Base-by-base conservation (phyloP, 2,888 invertebrate species). In the Xanthorhoe spadicearia region DNA sequence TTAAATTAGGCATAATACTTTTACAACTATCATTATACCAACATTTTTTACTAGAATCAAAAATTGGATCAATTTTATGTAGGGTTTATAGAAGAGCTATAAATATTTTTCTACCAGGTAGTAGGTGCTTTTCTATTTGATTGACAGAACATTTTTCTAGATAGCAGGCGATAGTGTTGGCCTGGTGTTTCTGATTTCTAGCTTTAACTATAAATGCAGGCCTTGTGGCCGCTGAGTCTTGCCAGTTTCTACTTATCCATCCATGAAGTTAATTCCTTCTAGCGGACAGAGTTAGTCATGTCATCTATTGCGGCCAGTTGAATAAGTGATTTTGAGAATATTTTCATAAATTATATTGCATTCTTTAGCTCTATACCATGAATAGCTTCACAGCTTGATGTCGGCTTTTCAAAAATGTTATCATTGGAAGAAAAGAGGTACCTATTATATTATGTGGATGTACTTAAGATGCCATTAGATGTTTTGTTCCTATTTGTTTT, bases 321-420 rank as follows among this genome's bases (percentile, higher is more conserved):
- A 82, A 83, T 81, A 83, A 83, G 80, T 84, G 83, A 80, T 84
- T 83, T 84, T 82, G 71, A 83, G 79, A 82, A 83, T 89, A 90
- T 88, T 90, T 90, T 87, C 85, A 81, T 88, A 89, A 84, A 83
- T 87, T 73, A 87, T 87, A 87, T 87, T 88, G 82, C 84, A 88
- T 86, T 86, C 82, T 86, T 84, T 90, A 90, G 89, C 85, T 86
- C 71, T 87, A 83, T 87, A 88, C 83, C 84, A 84, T 83, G 82
- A 85, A 83, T 92, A 91, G 92, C 81, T 87, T 89, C 88, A 90
- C 91, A 89, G 89, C 88, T 89, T 87, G 90, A 92, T 90, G 91
- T 92, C 91, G 88, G 88, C 91, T 92, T 90, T 88, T 88, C 87
- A 88, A 90, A 92, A 89, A 90, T 90, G 88, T 91, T 90, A 84